Evolutionary conservation across 1,140 invertebrate genomes (phyloP).

Genomic region (Lepidurus arcticus): DNA sequence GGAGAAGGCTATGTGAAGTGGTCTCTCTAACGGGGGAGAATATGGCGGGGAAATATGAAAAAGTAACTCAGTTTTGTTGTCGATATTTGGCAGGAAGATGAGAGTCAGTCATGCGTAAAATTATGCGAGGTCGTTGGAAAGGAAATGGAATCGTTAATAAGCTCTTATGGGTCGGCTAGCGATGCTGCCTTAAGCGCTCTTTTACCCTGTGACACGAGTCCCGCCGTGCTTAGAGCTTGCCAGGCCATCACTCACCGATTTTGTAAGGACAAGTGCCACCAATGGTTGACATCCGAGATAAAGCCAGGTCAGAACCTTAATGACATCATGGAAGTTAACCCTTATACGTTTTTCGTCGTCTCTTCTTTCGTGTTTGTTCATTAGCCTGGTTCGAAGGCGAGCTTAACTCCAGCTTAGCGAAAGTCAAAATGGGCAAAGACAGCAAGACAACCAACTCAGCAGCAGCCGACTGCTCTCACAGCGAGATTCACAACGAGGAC

Average conservation of each 20-base stretch:
- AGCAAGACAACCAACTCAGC: background rate
- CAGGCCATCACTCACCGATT: slow-evolving; percentile 16
- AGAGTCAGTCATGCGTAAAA: slow-evolving; percentile 2
- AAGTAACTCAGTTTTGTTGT: slow-evolving; percentile 17
- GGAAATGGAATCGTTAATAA: slow-evolving; percentile 18
- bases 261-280: slow-evolving; percentile 14
- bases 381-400: background rate
- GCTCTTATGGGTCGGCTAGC: background rate
- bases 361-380: background rate
- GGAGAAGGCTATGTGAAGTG: background rate
- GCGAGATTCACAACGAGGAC: background rate
- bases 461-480: background rate
- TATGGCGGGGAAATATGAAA: background rate
- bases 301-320: background rate
- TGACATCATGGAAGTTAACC: background rate
- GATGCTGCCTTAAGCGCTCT: background rate
- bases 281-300: background rate
- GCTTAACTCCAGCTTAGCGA: background rate
- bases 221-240: background rate
- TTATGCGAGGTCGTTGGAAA: slow-evolving; percentile 21
- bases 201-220: background rate
- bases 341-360: background rate
- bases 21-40: background rate
- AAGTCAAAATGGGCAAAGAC: background rate
- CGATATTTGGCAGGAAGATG: slow-evolving; percentile 21